phyloP scores from a whole-genome alignment of 2,797 vertebrate genomes.

The Cyprinodon diabolis region DNA sequence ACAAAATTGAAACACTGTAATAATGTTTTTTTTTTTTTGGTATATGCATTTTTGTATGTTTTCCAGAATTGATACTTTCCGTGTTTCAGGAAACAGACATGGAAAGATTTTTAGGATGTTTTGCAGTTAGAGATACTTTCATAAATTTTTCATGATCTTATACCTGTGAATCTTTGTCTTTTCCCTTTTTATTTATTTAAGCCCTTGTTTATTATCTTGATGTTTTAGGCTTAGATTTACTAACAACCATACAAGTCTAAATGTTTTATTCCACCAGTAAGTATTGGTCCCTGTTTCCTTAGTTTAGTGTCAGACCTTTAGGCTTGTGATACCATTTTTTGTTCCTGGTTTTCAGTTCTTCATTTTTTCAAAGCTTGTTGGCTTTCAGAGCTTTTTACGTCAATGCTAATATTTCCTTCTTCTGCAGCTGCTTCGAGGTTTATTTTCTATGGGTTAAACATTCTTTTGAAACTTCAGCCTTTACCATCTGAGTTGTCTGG shows the following conservation, averaged over 20 bases:
- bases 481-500: not conserved
- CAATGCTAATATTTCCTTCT: not conserved
- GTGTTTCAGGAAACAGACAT: not conserved
- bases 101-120: not conserved
- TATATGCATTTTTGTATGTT: not conserved
- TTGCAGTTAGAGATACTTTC: not conserved
- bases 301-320: not conserved
- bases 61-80: not conserved
- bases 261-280: not conserved
- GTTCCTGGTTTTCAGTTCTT: not conserved
- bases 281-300: not conserved
- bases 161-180: not conserved
- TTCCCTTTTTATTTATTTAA: not conserved
- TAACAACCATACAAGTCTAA: not conserved
- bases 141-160: not conserved
- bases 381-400: not conserved
- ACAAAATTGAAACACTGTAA: not conserved
- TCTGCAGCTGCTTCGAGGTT: not conserved
- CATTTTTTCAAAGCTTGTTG: not conserved
- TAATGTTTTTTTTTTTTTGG: not conserved
- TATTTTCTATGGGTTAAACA: not conserved
- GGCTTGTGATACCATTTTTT: not conserved
- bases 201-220: not conserved
- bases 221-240: not conserved
- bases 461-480: not conserved